These are phyloP conservation scores for Gasterosteus aculeatus DNA, from an alignment of 2,113 vertebrate genomes.

Conservation along the genomic window DNA sequence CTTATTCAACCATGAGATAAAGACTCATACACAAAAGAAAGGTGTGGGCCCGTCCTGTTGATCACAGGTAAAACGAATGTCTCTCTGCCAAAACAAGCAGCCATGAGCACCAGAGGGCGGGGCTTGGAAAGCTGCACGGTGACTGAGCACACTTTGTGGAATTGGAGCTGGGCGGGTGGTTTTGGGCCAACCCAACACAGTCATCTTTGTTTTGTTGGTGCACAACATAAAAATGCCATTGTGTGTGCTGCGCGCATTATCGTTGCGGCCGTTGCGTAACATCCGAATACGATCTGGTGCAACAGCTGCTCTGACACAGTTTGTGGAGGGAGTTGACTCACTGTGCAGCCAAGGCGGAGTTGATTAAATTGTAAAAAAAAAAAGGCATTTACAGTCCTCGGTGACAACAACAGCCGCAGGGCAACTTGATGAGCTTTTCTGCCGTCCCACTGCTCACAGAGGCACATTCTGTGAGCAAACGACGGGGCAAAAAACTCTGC, in stretches of 20 bases:
- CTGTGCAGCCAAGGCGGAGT: constrained; percentile 36
- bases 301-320: constrained; percentile 58
- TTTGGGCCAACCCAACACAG: constrained; percentile 53
- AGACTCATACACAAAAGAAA: constrained; percentile 30
- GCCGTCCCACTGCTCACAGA: constrained; percentile 26
- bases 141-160: constrained; percentile 29
- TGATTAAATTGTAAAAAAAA: constrained; percentile 47
- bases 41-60: constrained; percentile 50
- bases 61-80: constrained; percentile 54
- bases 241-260: constrained; percentile 42
- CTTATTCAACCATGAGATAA: constrained; percentile 29
- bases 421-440: constrained; percentile 50
- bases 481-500: constrained; percentile 14
- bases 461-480: constrained; percentile 10
- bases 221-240: constrained; percentile 61
- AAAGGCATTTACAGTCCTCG: constrained; percentile 45
- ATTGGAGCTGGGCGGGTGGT: constrained; percentile 37
- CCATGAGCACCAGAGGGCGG: constrained; percentile 29
- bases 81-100: constrained; percentile 55
- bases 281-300: constrained; percentile 41
- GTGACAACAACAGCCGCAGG: constrained; percentile 40
- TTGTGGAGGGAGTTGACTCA: constrained; percentile 36
- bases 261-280: constrained; percentile 48
- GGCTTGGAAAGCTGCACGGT: constrained; percentile 40
- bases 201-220: constrained; percentile 54